Base-by-base conservation (phyloP, 2,888 invertebrate species). In the Temnothorax rugatulus region DNA sequence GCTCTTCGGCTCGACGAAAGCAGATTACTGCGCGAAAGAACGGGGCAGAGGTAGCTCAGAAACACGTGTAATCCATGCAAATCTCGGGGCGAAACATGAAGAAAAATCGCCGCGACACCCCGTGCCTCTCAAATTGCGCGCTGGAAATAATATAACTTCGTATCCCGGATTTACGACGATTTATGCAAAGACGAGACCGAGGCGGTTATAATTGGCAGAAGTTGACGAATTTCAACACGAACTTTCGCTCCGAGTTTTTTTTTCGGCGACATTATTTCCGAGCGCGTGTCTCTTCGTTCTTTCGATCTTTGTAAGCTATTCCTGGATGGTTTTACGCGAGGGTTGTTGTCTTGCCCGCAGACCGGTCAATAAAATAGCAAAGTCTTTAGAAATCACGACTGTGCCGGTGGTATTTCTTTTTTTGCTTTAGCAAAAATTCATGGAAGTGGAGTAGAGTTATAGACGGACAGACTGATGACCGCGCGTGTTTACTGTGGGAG, bases 331-430 rank as follows among this genome's bases (percentile, higher is more conserved):
- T 57, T 76, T 41, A 66, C 29, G 54, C 25, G 41, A 77, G 44
- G 82, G 74, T 85, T 85, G 79, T 85, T 74, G 85, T 84, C 79
- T 89, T 74, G 29, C 57, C 57, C 52, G 74, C 34, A 73, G 25
- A 84, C 69, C 25, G 84, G 74, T 88, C 87, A 82, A 89, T 88
- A 87, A 88, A 86, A 63, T 9, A 38, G 63, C 34, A 18, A 18
- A 29, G 69, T 21, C 79, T 83, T 71, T 57, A 64, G 34, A 25
- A 59, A 47, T 73, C 41, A 47, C 63, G 59, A 66, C 29, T 13
- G 29, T 29, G n/a, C 21, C 18, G 38, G n/a, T n/a, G 13, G 15
- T 25, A 68, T 63, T 47, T 69, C 57, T 18, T 59, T 11, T 15
- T 71, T 21, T 9, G 13, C 9, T 38, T 47, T 1, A 38, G 29